Base-by-base conservation (phyloP, 2,888 invertebrate species). In the Coelopa pilipes region DNA sequence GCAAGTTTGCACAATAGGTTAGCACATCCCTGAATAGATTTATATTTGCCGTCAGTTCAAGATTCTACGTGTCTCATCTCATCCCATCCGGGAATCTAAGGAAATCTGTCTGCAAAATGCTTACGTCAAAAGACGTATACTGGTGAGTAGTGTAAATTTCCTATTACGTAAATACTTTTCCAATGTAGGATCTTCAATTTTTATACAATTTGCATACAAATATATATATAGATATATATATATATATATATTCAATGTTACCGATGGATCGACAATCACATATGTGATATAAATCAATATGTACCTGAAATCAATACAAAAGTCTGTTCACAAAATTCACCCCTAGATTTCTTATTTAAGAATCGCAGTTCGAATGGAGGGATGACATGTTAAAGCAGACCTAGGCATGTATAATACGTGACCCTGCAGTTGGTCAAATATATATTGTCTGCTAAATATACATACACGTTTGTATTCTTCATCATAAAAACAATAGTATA, bases 51-150 rank as follows among this genome's bases (percentile, higher is more conserved):
- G 34, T 34, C 34, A 34, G 34, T 34, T 7, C 34, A 34, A 34
- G 34, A 7, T 34, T 34, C 7, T n/a, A n/a, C 45, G 19, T n/a
- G n/a, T 34, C 34, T 34, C 7, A 2, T 4, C 34, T 34, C 19
- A 53, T 34, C 4, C 59, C 68, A 72, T 50, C 13, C 55, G 49
- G 53, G 21, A 46, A 67, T 65, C 15, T 9, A 19, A 47, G 47
- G 13, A 45, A 70, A 10, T 67, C 67, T 47, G 53, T 70, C 13
- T 53, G 53, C 63, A 60, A 47, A 66, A 78, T 78, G 78, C 74
- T 78, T 73, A 76, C 78, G 50, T 75, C 76, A 74, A 76, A 75
- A 67, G 76, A 78, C 67, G 75, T 78, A 53, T 76, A 75, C 57
- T 78, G 78, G 78, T 78, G 73, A 78, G 78, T 78, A 53, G 19